These are phyloP conservation scores for Todiramphus chloris DNA, from an alignment of 2,113 vertebrate species.

Conservation along the genomic window DNA sequence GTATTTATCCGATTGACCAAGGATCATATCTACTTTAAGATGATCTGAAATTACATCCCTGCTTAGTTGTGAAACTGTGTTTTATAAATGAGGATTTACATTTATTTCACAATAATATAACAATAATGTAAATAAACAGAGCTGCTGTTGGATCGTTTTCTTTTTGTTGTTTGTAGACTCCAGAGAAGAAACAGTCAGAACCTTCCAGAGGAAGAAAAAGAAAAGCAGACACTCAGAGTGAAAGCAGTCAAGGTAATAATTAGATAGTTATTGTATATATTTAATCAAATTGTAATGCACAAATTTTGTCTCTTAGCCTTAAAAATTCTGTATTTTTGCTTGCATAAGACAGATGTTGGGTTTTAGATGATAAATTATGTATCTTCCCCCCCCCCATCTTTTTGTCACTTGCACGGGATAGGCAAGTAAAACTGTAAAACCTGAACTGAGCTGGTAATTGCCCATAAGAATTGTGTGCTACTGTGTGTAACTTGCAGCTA, in stretches of 20 bases:
- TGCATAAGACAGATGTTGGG: fast-evolving
- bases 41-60: not conserved
- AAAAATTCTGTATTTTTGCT: not conserved
- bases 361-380: not conserved
- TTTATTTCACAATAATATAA: not conserved
- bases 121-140: not conserved
- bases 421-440: not conserved
- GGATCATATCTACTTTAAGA: not conserved
- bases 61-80: not conserved
- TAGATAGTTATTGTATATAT: not conserved
- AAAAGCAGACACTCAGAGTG: slow-evolving; percentile 96
- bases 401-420: not conserved
- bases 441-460: not conserved
- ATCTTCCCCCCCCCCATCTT: not conserved
- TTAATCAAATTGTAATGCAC: not conserved
- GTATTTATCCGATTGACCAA: not conserved
- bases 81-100: slow-evolving; percentile 23
- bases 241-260: slow-evolving; percentile 93
- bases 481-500: not conserved
- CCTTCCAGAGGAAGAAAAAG: slow-evolving; percentile 94
- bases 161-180: slow-evolving; percentile 83
- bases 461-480: not conserved
- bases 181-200: slow-evolving; percentile 96
- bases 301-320: not conserved
- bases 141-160: not conserved